phyloP scores from a whole-genome alignment of 2,113 vertebrate genomes.

The Macquaria australasica region DNA sequence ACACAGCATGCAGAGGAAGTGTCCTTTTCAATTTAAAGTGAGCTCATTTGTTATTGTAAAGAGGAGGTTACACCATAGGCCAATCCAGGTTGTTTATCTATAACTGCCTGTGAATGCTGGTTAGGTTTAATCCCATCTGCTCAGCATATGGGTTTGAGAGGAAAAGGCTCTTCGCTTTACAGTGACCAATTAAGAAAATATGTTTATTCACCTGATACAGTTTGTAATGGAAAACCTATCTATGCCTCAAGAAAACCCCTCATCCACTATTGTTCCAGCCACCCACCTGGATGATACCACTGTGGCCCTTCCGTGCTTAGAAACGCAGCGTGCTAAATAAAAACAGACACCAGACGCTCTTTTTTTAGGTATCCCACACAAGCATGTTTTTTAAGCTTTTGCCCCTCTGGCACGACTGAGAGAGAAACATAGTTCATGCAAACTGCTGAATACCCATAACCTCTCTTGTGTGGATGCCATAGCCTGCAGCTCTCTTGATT shows the following conservation, averaged over 20 bases:
- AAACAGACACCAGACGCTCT: conserved; percentile 51
- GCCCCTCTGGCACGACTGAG: conserved; percentile 23
- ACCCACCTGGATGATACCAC: conserved; percentile 68
- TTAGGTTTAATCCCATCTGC: conserved; percentile 71
- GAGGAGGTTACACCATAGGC: conserved; percentile 42
- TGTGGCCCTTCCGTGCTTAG: conserved; percentile 11
- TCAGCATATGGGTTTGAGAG: conserved; percentile 58
- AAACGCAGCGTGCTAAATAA: conserved; percentile 48
- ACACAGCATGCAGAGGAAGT: conserved; percentile 35
- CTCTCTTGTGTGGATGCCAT: conserved; percentile 35
- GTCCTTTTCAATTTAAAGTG: conserved; percentile 54
- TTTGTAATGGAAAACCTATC: conserved; percentile 75
- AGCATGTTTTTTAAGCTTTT: conserved; percentile 37
- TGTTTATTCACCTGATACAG: conserved; percentile 69
- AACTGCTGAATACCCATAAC: conserved; percentile 46
- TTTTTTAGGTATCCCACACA: conserved; percentile 44
- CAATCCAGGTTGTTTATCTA: conserved; percentile 59
- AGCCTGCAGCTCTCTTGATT: conserved; percentile 57
- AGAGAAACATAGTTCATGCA: conserved; percentile 39
- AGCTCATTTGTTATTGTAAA: conserved; percentile 70
- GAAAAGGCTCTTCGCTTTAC: conserved; percentile 26
- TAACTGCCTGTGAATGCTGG: conserved; percentile 41
- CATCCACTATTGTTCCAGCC: conserved; percentile 59
- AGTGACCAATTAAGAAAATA: conserved; percentile 66
- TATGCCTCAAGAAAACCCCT: conserved; percentile 49